Base-by-base conservation (phyloP, 1,140 invertebrate genomes). In the Maniola jurtina region DNA sequence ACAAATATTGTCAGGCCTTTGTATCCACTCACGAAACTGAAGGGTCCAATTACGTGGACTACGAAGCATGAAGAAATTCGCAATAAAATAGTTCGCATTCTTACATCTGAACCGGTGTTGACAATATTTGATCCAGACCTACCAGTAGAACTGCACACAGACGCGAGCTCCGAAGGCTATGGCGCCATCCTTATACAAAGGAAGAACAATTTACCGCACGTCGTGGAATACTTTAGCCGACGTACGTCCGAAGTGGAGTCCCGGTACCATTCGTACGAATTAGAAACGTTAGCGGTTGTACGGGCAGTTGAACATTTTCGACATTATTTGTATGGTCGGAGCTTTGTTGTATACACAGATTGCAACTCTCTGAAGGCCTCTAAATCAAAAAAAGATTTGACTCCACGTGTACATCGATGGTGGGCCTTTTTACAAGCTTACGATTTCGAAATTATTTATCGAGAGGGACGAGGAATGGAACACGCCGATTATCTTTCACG, bases 271-370 rank as follows among this genome's bases (percentile, higher is more conserved):
- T 87, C 81, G 0, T 88, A 84, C 48, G 84, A 90, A 50, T 42
- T 87, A 0, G 81, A 90, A 62, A 86, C 79, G 0, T 42, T 91
- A 6, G 84, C 83, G 0, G 76, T 88, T 0, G 79, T 88, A 2
- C 34, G 64, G 10, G 45, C 66, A 1, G 52, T 74, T 0, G 68
- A 74, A 61, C 57, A 68, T 47, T 73, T 73, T 61, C 61, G 81
- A 1, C 61, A 77, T 1, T 91, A 86, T 62, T 68, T 79, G 72
- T 66, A 73, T 16, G 70, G 66, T 0, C 33, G 62, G 10, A 65
- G 62, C 35, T 72, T 72, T 25, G 68, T 36, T 5, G 62, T 72
- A 10, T 35, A 66, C 33, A 72, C 70, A 0, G 66, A 68, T 54
- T 72, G 63, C 40, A 68, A 78, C 56, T 71, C 84, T 0, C 52